Percentiles rank a stretch among this genome's conserved stretches.
These are phyloP conservation scores for Trinorchestia longiramus DNA, from an alignment of 1,140 invertebrate genomes.

Conservation along the genomic window DNA sequence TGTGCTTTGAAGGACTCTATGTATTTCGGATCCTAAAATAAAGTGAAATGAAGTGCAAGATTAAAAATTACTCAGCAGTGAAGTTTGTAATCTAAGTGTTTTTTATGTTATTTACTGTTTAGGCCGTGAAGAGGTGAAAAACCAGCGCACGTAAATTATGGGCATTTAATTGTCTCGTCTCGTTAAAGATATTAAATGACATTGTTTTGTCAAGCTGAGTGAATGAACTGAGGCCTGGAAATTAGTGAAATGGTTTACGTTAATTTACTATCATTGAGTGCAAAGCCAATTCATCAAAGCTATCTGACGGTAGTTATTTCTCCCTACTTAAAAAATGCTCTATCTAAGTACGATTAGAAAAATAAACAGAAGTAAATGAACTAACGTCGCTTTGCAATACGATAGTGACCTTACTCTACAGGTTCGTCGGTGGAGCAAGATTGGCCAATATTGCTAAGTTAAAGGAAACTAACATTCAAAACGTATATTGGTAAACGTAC, in stretches of 20 bases:
- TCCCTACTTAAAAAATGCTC: too few relatives aligned
- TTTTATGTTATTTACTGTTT: neutral
- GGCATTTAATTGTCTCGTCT: neutral
- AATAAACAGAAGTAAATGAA: too few relatives aligned
- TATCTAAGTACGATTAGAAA: too few relatives aligned
- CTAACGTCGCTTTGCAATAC: neutral
- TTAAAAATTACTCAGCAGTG: neutral
- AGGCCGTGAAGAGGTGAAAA: neutral
- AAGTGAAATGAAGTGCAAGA: neutral
- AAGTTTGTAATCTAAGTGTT: neutral
- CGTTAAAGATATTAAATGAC: neutral
- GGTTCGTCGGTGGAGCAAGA: neutral
- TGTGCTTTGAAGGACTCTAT: neutral
- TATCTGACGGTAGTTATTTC: too few relatives aligned
- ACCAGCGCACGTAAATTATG: neutral
- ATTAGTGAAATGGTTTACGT: too few relatives aligned
- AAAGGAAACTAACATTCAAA: neutral
- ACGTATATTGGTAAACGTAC: neutral
- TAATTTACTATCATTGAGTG: too few relatives aligned
- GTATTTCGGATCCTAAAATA: neutral
- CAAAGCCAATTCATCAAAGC: too few relatives aligned
- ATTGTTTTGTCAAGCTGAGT: neutral
- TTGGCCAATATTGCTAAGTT: neutral
- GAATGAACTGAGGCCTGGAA: too few relatives aligned
- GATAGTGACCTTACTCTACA: neutral